phyloP scores from a whole-genome alignment of 1,140 invertebrate species.

The Oryctes rhinoceros region DNA sequence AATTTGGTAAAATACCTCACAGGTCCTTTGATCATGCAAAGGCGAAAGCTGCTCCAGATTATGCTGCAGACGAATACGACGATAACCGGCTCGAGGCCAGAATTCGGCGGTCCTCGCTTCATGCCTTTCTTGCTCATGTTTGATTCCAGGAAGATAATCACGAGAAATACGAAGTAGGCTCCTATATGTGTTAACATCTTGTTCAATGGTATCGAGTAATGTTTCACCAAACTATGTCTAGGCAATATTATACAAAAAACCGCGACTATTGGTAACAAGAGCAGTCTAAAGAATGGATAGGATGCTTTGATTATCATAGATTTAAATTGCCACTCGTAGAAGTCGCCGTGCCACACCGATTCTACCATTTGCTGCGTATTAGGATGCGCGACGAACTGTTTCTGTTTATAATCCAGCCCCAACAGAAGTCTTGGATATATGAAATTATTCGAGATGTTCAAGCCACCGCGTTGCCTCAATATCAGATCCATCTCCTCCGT shows the following conservation, averaged over 20 bases:
- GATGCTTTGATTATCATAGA: constrained; percentile 54
- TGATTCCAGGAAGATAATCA: constrained; percentile 68
- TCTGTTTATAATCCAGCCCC: constrained; percentile 77
- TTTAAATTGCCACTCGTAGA: constrained; percentile 66
- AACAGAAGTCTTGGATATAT: constrained; percentile 70
- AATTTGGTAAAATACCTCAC: constrained; percentile 62
- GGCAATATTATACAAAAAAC: constrained; percentile 61
- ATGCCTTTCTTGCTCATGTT: constrained; percentile 63
- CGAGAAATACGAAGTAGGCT: constrained; percentile 70
- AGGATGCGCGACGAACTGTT: constrained; percentile 78
- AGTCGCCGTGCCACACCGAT: constrained; percentile 64
- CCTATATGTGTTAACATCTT: constrained; percentile 68
- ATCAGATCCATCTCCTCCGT: constrained; percentile 74
- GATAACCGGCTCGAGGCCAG: constrained; percentile 62
- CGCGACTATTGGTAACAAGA: constrained; percentile 62
- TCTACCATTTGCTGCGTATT: constrained; percentile 72
- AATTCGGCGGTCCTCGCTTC: constrained; percentile 65
- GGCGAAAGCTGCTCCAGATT: constrained; percentile 62
- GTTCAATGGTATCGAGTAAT: constrained; percentile 65
- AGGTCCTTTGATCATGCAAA: constrained; percentile 64
- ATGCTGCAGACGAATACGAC: constrained; percentile 62
- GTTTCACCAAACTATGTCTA: constrained; percentile 58
- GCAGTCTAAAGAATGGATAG: constrained; percentile 59
- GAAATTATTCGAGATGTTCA: constrained; percentile 58
- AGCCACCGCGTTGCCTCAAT: constrained; percentile 64